A percentile compares a stretch with the other conserved stretches of the same genome.
These are phyloP conservation scores for Oreonectes daqikongensis DNA, from an alignment of 2,797 vertebrate species.

Conservation along the genomic window DNA sequence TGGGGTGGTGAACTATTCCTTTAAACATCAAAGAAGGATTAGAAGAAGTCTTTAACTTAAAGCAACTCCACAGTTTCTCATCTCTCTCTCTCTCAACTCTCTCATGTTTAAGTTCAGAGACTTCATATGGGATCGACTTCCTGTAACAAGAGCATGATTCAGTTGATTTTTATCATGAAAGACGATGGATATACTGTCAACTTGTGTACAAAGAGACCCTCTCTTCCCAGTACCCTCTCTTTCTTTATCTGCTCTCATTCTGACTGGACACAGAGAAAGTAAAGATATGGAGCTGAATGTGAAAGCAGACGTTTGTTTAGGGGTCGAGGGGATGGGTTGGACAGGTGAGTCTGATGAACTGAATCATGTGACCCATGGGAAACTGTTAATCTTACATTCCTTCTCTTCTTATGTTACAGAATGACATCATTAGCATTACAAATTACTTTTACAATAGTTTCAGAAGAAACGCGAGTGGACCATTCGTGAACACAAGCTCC, in stretches of 20 bases:
- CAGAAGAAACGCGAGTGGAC: neutral
- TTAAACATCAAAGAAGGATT: neutral
- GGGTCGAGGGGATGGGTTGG: constrained; percentile 61
- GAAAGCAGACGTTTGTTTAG: constrained; percentile 69
- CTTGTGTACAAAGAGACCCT: constrained; percentile 32
- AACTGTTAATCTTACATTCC: constrained; percentile 15
- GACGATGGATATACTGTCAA: constrained; percentile 58
- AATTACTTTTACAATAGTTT: neutral
- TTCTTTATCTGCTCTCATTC: constrained; percentile 8
- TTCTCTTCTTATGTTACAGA: neutral
- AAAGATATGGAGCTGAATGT: constrained; percentile 43
- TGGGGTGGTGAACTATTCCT: neutral
- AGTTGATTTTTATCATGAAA: constrained; percentile 61
- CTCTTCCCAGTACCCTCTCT: constrained; percentile 21
- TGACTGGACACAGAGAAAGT: constrained; percentile 36
- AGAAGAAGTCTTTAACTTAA: too few species aligned
- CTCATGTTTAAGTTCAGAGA: neutral
- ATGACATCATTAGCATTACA: constrained; percentile 1
- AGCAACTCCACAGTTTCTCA: neutral
- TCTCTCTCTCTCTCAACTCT: neutral
- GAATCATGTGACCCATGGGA: constrained; percentile 61
- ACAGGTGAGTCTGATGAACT: constrained; percentile 67
- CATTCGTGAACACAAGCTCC: neutral
- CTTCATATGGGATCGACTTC: constrained; percentile 11
- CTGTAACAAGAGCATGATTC: constrained; percentile 40